Percentiles rank a stretch among this genome's conserved stretches.
phyloP scores from a whole-genome alignment of 2,888 invertebrate species.

The Phyto melanocephala region DNA sequence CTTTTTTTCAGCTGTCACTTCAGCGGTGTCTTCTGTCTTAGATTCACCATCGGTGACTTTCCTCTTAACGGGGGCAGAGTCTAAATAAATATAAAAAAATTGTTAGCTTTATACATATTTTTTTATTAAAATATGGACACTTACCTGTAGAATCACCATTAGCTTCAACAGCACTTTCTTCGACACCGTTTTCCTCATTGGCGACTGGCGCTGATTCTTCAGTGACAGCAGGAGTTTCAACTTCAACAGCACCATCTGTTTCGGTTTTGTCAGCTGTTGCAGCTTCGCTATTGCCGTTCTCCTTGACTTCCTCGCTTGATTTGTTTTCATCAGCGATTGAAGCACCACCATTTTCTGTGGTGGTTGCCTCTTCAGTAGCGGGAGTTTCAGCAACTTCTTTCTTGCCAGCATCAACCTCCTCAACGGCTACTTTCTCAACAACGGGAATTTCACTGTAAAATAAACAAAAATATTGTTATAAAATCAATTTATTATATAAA shows the following conservation, averaged over 20 bases:
- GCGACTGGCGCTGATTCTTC: slow-evolving; percentile 70
- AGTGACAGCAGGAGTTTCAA: slow-evolving; percentile 65
- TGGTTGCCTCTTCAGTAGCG: slow-evolving; percentile 72
- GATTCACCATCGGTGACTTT: slow-evolving; percentile 74
- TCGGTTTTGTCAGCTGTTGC: slow-evolving; percentile 63
- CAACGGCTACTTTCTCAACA: slow-evolving; percentile 77
- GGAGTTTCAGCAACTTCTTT: slow-evolving; percentile 73
- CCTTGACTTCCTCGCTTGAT: slow-evolving; percentile 66
- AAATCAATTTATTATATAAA: no score
- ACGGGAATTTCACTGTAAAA: slow-evolving; percentile 76
- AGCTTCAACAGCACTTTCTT: slow-evolving; percentile 72
- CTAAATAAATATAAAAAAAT: slow-evolving; percentile 59
- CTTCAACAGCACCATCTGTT: slow-evolving; percentile 65
- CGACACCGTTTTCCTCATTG: slow-evolving; percentile 73
- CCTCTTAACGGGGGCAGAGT: slow-evolving; percentile 77
- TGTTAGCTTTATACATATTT: no score
- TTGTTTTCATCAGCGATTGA: slow-evolving; percentile 58
- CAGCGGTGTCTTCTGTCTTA: slow-evolving; percentile 75
- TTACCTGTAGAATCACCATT: slow-evolving; percentile 78
- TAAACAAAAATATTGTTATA: no score
- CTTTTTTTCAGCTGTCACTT: slow-evolving; percentile 78
- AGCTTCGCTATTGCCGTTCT: slow-evolving; percentile 65
- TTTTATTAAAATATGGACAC: no score
- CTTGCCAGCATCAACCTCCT: slow-evolving; percentile 76
- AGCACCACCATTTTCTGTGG: slow-evolving; percentile 64